Evolutionary conservation across 2,113 vertebrate genomes (phyloP), one percentile per base, ranked within the genome.

Genomic region (Pitta sordida): DNA sequence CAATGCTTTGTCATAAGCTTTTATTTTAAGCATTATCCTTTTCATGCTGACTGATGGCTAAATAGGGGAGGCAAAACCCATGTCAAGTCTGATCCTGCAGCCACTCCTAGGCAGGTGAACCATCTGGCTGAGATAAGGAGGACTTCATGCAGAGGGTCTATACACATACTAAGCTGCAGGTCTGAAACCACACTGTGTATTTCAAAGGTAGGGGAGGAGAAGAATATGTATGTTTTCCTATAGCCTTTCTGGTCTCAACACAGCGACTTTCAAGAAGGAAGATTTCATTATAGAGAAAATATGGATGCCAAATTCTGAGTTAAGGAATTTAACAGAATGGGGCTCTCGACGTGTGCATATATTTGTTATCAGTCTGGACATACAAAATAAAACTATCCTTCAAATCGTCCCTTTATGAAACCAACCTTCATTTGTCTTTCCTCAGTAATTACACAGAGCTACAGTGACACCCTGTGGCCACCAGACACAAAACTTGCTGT

Each of bases 381-480:
- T 1, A 8, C 24, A 37, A 62, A 55, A 49, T 11, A 79, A 82
- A 69, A 79, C 10, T 3, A 21, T 5, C 36, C 53, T 36, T 86
- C 67, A n/a, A 64, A 58, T 11, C 16, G 10, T 64, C 27, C 8
- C 32, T 4, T 4, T 23, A 26, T 4, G 34, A 27, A 39, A 5
- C 12, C 1, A 12, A 17, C 1, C 4, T 36, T 22, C 3, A 0
- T 4, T 34, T 21, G 7, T 4, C 11, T 58, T 80, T 27, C 14
- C 55, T 10, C 6, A 3, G 5, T 6, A 80, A 29, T 58, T 90
- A 34, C 27, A 51, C 69, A 71, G 94, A 64, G 14, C 91, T 93
- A 92, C 77, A 97, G 94, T 60, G 97, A 92, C 97, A 93, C 85
- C 94, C 11, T 55, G 96, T 86, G 98, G 97, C 36, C 85, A 80